phyloP scores from a whole-genome alignment of 2,888 invertebrate genomes.

The Drosophila affinis region DNA sequence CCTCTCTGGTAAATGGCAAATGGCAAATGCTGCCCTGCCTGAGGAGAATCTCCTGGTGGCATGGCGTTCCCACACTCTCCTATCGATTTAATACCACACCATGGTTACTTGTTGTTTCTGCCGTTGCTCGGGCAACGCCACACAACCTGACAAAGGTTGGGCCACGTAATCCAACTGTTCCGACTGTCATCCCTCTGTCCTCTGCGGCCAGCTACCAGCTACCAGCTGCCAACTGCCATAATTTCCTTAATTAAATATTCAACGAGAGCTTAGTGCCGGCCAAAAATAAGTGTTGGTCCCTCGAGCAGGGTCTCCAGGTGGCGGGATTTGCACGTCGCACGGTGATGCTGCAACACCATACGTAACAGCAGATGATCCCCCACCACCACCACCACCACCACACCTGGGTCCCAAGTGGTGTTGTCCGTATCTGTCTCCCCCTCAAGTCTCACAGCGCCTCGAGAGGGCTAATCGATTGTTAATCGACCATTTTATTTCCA shows the following conservation, averaged over 20 bases:
- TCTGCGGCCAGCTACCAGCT: constrained; percentile 14
- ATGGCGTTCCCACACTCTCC: constrained; percentile 9
- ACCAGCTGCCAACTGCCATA: constrained; percentile 31
- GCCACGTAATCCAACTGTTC: not conserved
- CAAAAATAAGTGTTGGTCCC: constrained; percentile 17
- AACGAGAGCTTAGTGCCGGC: constrained; percentile 37
- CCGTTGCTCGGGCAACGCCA: constrained; percentile 19
- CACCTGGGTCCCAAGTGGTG: too few species aligned
- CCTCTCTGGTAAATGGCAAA: not conserved
- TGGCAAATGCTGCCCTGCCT: not conserved
- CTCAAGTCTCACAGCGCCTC: too few species aligned
- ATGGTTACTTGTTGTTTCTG: constrained; percentile 6
- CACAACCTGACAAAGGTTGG: too few species aligned
- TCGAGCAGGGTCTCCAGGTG: not conserved
- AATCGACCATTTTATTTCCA: too few species aligned
- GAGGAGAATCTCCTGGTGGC: constrained; percentile 4
- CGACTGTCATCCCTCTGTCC: constrained; percentile 2
- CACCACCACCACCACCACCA: too few species aligned
- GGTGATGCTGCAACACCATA: not conserved
- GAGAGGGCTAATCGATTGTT: too few species aligned
- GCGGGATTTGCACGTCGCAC: constrained; percentile 9
- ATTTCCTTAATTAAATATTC: constrained; percentile 72
- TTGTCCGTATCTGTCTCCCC: not conserved
- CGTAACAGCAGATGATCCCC: too few species aligned
- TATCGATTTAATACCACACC: constrained; percentile 19